phyloP scores from a whole-genome alignment of 1,140 invertebrate species.

The Diorhabda elongata region DNA sequence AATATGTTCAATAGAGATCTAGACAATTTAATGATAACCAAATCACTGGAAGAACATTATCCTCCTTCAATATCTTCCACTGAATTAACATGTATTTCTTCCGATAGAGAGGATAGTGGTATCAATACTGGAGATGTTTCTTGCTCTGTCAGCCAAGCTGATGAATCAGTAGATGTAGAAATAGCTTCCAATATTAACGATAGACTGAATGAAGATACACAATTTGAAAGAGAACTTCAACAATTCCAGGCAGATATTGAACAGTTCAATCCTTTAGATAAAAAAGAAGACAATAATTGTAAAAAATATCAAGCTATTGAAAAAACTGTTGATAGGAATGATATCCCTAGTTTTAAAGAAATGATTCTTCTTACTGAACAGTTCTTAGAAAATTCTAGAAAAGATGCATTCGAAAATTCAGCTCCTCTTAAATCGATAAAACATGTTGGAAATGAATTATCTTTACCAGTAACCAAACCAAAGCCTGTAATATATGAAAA shows the following conservation, averaged over 20 bases:
- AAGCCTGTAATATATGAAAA: slow-evolving; percentile 35
- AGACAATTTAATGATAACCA: slow-evolving; percentile 36
- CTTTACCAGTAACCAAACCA: slow-evolving; percentile 15
- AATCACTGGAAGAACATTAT: slow-evolving; percentile 49
- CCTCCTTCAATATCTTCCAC: slow-evolving; percentile 53
- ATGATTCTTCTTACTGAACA: slow-evolving; percentile 24
- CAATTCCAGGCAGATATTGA: slow-evolving; percentile 22
- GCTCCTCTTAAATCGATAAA: slow-evolving; percentile 10
- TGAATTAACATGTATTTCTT: slow-evolving; percentile 54
- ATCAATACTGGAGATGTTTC: slow-evolving; percentile 77
- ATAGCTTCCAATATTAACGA: slow-evolving; percentile 35
- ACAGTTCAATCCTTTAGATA: slow-evolving; percentile 4
- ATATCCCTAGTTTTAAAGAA: background rate
- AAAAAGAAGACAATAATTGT: slow-evolving; percentile 9
- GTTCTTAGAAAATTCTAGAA: slow-evolving; percentile 22
- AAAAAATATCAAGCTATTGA: slow-evolving; percentile 9
- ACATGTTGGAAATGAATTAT: background rate
- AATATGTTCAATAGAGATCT: slow-evolving; percentile 40
- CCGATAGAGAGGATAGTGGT: slow-evolving; percentile 74
- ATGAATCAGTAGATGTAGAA: slow-evolving; percentile 56
- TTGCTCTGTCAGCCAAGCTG: slow-evolving; percentile 68
- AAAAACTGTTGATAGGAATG: background rate
- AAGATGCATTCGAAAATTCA: slow-evolving; percentile 27
- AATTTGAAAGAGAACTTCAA: slow-evolving; percentile 22
- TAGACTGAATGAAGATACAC: slow-evolving; percentile 34